Evolutionary conservation across 2,113 vertebrate species (phyloP).

Genomic region (Numida meleagris): DNA sequence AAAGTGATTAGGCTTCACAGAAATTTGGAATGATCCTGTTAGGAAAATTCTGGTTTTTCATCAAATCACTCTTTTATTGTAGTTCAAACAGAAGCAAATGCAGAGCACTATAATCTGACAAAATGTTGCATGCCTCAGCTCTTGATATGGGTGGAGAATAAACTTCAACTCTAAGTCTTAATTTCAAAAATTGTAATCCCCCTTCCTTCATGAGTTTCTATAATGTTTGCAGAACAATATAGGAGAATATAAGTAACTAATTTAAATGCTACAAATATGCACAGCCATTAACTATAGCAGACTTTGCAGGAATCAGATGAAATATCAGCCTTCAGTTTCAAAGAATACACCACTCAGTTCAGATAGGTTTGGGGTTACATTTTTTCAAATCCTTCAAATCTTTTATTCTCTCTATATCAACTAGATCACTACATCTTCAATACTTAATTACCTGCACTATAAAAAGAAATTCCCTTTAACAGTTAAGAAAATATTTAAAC

Average conservation of each 20-base stretch:
- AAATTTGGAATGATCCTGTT: background rate
- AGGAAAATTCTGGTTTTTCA: background rate
- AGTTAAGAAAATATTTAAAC: constrained; percentile 37
- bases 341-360: constrained; percentile 16
- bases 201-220: background rate
- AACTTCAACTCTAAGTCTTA: background rate
- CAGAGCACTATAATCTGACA: background rate
- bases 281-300: background rate
- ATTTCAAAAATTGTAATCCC: background rate
- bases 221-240: background rate
- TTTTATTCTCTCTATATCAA: constrained; percentile 52
- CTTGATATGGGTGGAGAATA: background rate
- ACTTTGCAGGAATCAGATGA: background rate
- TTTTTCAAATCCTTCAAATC: constrained; percentile 51
- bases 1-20: background rate
- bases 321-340: constrained; percentile 28
- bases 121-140: background rate
- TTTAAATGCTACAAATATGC: constrained; percentile 34
- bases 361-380: background rate
- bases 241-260: background rate
- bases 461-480: constrained; percentile 18
- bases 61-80: background rate
- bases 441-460: constrained; percentile 38
- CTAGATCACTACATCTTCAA: constrained; percentile 17
- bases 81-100: background rate